Base-by-base conservation (phyloP, 2,888 invertebrate species). In the Camptogramma bilineatum region DNA sequence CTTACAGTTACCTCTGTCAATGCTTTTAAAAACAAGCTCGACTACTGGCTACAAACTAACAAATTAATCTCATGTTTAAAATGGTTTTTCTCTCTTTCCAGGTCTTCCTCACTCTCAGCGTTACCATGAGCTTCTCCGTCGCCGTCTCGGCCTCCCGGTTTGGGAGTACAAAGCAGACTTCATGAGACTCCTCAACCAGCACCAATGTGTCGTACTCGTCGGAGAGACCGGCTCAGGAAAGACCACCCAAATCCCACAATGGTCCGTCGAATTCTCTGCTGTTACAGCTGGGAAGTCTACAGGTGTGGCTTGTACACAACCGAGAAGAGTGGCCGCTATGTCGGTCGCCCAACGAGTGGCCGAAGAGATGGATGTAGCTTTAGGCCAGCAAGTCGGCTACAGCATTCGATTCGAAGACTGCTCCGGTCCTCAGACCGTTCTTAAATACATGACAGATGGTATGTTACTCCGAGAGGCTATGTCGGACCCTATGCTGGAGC, bases 221-320 rank as follows among this genome's bases (percentile, higher is more conserved):
- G 99, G 99, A 75, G 99, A 99, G 86, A 99, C 99, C 0, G 99
- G 99, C n/a, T 99, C 99, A 1, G 99, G 99, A 0, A 99, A 99
- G 93, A 99, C 99, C 0, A 99, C 99, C 10, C 99, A 99, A 93
- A 99, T 99, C 78, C 99, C 99, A 0, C 99, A 93, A 66, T 93
- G 93, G 93, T 91, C 90, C 0, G 93, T 93, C 0, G 92, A 93
- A 66, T 93, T 92, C 21, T 86, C 93, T 0, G 83, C 88, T 0
- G 81, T 86, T 1, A 87, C 89, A 0, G 84, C 84, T 0, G 88
- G 88, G 1, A 88, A 88, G 18, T 85, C 90, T 0, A 83, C 86
- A 55, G 91, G 90, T 0, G 99, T 99, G 0, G 98, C 99, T 5
- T 99, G 99, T 86, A 99, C 99, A 0, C 99, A 99, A 84, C 99